phyloP scores from a whole-genome alignment of 2,888 invertebrate species.

The Leptopilina drosophilae region DNA sequence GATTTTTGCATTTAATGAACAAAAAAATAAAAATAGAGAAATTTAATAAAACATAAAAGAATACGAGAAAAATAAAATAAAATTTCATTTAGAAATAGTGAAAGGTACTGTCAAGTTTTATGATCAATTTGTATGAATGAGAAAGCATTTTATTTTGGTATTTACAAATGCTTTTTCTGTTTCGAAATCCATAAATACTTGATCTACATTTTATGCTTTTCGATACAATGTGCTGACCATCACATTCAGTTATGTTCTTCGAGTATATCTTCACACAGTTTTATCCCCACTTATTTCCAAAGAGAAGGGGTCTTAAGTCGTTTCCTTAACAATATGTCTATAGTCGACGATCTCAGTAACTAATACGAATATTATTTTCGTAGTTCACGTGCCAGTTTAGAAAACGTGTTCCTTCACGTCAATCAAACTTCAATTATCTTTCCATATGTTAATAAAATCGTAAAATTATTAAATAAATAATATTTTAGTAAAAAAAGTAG shows the following conservation, averaged over 20 bases:
- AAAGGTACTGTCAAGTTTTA: neutral
- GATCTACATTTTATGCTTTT: constrained; percentile 1
- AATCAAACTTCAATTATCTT: neutral
- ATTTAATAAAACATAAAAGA: no score
- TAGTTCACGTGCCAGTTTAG: neutral
- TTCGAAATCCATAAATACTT: neutral
- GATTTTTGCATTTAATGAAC: no score
- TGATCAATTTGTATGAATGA: neutral
- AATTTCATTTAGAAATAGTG: no score
- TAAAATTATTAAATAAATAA: neutral
- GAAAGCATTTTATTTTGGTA: neutral
- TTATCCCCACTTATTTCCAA: constrained; percentile 23
- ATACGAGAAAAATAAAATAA: no score
- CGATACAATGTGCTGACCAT: neutral
- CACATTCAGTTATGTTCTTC: constrained; percentile 3
- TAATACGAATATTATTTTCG: neutral
- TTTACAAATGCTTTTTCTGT: neutral
- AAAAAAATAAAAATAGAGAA: no score
- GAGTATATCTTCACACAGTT: neutral
- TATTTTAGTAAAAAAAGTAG: neutral
- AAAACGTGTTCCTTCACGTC: neutral
- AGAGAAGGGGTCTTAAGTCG: constrained; percentile 20
- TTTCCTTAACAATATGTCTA: neutral
- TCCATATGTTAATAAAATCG: constrained; percentile 21
- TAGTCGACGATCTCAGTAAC: neutral